These are phyloP conservation scores for Aspidapion aeneum DNA, from an alignment of 2,888 invertebrate species.

Conservation along the genomic window DNA sequence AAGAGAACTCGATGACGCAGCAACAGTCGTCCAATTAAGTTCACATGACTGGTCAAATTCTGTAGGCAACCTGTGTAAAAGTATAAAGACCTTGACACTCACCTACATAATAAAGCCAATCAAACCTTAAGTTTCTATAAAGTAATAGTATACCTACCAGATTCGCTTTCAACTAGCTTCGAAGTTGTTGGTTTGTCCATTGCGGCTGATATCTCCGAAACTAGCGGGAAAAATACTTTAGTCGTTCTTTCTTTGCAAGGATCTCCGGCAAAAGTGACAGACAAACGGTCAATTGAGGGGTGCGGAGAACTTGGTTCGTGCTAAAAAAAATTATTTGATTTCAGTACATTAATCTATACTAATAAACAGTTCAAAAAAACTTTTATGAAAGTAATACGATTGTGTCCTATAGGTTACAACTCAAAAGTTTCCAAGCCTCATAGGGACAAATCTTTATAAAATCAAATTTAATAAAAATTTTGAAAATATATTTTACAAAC, in stretches of 20 bases:
- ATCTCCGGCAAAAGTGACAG: conserved; percentile 67
- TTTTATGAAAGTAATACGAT: too few relatives aligned
- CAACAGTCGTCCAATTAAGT: not conserved
- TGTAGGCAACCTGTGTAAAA: too few relatives aligned
- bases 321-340: conserved; percentile 31
- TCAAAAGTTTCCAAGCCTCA: too few relatives aligned
- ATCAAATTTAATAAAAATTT: too few relatives aligned
- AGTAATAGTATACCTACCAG: not conserved
- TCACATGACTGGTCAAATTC: too few relatives aligned
- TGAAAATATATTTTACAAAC: too few relatives aligned
- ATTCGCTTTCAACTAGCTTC: not conserved
- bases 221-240: not conserved
- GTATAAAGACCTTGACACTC: too few relatives aligned
- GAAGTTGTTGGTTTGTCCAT: not conserved
- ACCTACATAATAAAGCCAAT: too few relatives aligned
- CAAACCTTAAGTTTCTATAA: not conserved
- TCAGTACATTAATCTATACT: too few relatives aligned
- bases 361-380: not conserved
- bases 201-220: not conserved
- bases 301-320: conserved; percentile 63
- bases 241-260: conserved; percentile 33
- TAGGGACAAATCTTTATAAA: too few relatives aligned
- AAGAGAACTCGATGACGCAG: too few relatives aligned
- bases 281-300: conserved; percentile 66
- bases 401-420: too few relatives aligned